These are phyloP conservation scores for Leguminivora glycinivorella DNA, from an alignment of 1,140 invertebrate species.

Conservation along the genomic window DNA sequence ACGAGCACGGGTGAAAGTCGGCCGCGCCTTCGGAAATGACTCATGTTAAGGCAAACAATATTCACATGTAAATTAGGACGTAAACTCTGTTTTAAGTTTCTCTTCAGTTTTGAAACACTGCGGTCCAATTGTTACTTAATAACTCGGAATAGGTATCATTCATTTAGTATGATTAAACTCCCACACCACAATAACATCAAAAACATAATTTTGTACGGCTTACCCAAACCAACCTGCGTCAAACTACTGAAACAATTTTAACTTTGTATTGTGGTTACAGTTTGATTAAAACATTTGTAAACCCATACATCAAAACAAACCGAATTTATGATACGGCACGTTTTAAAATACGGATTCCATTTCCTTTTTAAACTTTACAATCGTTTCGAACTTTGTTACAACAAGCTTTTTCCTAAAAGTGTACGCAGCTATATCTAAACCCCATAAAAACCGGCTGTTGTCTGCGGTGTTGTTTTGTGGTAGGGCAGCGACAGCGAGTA, in stretches of 20 bases:
- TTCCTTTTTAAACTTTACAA: not conserved
- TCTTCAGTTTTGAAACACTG: slow-evolving; percentile 38
- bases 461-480: slow-evolving; percentile 26
- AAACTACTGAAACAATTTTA: slow-evolving; percentile 27
- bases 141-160: not conserved
- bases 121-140: not conserved
- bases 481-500: slow-evolving; percentile 32
- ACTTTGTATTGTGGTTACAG: slow-evolving; percentile 18
- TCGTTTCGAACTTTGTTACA: not conserved
- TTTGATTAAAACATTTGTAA: slow-evolving; percentile 36
- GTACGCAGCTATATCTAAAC: slow-evolving; percentile 10
- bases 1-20: slow-evolving; percentile 66
- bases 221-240: slow-evolving; percentile 7
- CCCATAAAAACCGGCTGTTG: slow-evolving; percentile 19
- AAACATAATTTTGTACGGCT: not conserved
- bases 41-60: slow-evolving; percentile 71
- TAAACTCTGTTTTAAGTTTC: slow-evolving; percentile 47
- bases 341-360: not conserved
- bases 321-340: not conserved
- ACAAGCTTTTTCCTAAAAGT: slow-evolving; percentile 4
- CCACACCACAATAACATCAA: slow-evolving; percentile 2
- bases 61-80: slow-evolving; percentile 66
- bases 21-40: slow-evolving; percentile 59
- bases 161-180: not conserved
- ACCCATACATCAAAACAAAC: not conserved